Conservation (phyloP, 92 coral and sea anemone genomes). For the Plumapathes pennacea region DNA sequence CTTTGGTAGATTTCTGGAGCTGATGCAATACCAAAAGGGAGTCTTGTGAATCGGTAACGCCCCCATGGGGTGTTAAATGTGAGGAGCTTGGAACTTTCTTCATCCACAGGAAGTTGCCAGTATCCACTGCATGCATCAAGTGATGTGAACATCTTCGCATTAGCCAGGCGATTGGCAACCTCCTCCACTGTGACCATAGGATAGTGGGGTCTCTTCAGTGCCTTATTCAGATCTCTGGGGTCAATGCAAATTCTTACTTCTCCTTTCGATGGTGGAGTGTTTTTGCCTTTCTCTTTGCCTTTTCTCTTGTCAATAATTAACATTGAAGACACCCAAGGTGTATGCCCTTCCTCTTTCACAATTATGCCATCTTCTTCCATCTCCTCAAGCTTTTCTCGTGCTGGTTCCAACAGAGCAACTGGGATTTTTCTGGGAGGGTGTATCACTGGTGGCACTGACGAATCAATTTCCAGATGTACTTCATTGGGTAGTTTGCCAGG, state of each 20-base stretch:
- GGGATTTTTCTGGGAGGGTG: conserved; percentile 26
- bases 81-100: conserved; percentile 38
- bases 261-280: conserved; percentile 9
- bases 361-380: conserved; percentile 59
- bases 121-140: conserved; percentile 47
- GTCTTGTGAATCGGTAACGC: conserved; percentile 21
- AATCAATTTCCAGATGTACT: conserved; percentile 31
- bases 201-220: conserved; percentile 12
- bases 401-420: conserved; percentile 18
- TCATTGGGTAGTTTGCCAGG: conserved; percentile 36
- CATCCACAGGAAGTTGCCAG: conserved; percentile 47
- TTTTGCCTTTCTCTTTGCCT: conserved; percentile 15
- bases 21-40: conserved; percentile 29
- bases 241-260: conserved; percentile 19
- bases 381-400: conserved; percentile 22
- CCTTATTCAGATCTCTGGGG: conserved; percentile 33
- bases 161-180: background rate
- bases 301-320: conserved; percentile 39
- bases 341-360: conserved; percentile 36
- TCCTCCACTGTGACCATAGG: conserved; percentile 29
- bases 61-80: conserved; percentile 31
- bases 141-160: conserved; percentile 11
- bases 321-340: conserved; percentile 44
- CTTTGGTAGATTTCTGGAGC: conserved; percentile 45
- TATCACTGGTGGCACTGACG: conserved; percentile 9